Percentiles rank a stretch among this genome's conserved stretches.
Evolutionary conservation across 2,113 vertebrate genomes (phyloP).

Genomic region (Ellobius talpinus): DNA sequence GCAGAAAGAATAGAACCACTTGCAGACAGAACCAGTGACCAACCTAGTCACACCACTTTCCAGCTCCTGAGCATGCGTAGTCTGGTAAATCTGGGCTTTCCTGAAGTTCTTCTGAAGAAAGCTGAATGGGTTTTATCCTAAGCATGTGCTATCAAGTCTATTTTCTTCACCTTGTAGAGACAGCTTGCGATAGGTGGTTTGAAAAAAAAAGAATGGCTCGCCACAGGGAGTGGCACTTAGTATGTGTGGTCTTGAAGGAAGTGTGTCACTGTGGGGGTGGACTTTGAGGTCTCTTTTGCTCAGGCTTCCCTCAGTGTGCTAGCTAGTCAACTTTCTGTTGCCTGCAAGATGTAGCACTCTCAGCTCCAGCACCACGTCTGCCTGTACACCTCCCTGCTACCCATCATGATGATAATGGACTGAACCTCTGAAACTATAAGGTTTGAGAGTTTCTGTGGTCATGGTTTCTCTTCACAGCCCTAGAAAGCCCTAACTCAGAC

Average conservation of each 20-base stretch:
- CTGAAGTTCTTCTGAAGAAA: not conserved
- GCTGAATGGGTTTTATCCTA: not conserved
- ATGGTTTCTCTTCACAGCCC: not conserved
- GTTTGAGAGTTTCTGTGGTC: not conserved
- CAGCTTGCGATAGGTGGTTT: not conserved
- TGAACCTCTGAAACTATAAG: not conserved
- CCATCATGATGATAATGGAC: not conserved
- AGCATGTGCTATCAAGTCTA: not conserved
- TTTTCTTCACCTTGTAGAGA: not conserved
- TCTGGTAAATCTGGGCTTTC: not conserved
- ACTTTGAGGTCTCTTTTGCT: too few species aligned
- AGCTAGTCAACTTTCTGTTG: not conserved
- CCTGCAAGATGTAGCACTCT: not conserved
- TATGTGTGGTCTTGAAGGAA: too few species aligned
- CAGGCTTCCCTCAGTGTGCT: not conserved
- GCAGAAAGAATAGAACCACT: not conserved
- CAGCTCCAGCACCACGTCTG: not conserved
- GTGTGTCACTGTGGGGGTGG: too few species aligned
- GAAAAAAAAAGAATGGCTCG: not conserved
- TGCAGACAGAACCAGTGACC: not conserved
- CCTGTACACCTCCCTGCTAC: too few species aligned
- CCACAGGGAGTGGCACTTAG: not conserved
- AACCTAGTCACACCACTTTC: not conserved
- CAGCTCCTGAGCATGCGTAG: not conserved
- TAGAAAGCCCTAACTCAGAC: not conserved